phyloP scores from a whole-genome alignment of 1,140 invertebrate genomes.

The Zophobas atratus region DNA sequence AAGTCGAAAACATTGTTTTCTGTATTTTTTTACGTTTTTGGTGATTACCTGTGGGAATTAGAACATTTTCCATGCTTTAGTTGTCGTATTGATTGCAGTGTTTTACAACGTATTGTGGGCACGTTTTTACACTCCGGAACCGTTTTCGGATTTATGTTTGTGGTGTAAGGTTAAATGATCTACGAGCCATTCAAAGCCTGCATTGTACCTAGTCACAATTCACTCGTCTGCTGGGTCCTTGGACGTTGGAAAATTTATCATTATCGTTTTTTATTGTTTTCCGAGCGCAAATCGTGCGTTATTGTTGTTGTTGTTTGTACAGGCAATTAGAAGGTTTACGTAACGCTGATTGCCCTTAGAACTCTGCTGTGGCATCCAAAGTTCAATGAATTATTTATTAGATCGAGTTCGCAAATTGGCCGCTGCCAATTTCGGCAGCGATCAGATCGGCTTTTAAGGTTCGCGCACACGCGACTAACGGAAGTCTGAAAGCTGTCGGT shows the following conservation, averaged over 20 bases:
- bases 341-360: no score
- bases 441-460: background rate
- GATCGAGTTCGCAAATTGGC: slow-evolving; percentile 7
- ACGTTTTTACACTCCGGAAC: background rate
- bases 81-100: no score
- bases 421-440: background rate
- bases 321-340: no score
- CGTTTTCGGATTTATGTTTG: background rate
- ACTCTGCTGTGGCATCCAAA: background rate
- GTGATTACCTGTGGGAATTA: no score
- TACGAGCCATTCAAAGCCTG: background rate
- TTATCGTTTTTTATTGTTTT: slow-evolving; percentile 1
- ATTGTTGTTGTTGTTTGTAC: background rate
- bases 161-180: background rate
- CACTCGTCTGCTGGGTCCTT: slow-evolving; percentile 2
- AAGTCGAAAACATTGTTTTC: no score
- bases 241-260: background rate
- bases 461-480: slow-evolving; percentile 5
- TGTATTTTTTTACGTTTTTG: no score
- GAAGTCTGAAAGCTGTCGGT: background rate
- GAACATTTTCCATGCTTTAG: no score
- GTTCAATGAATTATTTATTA: slow-evolving; percentile 15
- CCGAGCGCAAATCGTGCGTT: background rate
- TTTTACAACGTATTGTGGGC: background rate
- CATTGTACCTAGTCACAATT: background rate